Percentiles rank a stretch among this genome's conserved stretches.
These are phyloP conservation scores for Artemia sp. DNA, from an alignment of 2,888 invertebrate species.

Conservation along the genomic window DNA sequence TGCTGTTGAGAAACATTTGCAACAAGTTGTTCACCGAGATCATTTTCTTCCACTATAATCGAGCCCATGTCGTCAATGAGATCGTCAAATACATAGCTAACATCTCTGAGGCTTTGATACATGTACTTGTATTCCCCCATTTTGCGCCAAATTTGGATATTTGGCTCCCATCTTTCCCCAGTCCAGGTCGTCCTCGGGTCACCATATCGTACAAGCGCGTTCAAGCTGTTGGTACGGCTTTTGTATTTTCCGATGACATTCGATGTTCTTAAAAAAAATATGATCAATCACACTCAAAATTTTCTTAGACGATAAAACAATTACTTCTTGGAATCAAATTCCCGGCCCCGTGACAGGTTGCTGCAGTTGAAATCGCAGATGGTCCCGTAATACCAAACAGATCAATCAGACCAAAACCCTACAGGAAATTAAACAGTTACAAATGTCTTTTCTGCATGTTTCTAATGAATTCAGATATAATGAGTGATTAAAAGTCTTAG, in stretches of 20 bases:
- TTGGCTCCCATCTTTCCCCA: background rate
- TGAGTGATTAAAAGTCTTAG: too few relatives aligned
- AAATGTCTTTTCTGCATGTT: too few relatives aligned
- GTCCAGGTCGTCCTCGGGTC: background rate
- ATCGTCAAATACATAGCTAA: constrained; percentile 34
- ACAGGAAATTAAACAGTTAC: too few relatives aligned
- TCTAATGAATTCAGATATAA: too few relatives aligned
- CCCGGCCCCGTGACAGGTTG: too few relatives aligned
- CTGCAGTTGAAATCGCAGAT: too few relatives aligned
- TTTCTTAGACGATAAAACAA: too few relatives aligned
- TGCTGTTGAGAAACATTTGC: background rate
- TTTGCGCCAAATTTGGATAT: background rate
- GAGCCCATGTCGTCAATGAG: constrained; percentile 33
- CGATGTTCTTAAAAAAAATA: too few relatives aligned
- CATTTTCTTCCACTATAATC: constrained; percentile 30
- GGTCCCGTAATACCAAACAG: too few relatives aligned
- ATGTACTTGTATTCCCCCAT: constrained; percentile 32
- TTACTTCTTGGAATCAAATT: too few relatives aligned
- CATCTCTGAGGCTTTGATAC: constrained; percentile 38
- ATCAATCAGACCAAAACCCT: too few relatives aligned
- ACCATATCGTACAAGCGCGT: background rate
- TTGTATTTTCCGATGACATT: background rate
- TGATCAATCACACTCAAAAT: too few relatives aligned
- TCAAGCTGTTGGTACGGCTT: background rate
- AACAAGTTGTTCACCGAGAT: constrained; percentile 11